Percentiles rank a stretch among this genome's conserved stretches.
These are phyloP conservation scores for Etheostoma nigrum DNA, from an alignment of 2,797 vertebrate genomes.

Conservation along the genomic window DNA sequence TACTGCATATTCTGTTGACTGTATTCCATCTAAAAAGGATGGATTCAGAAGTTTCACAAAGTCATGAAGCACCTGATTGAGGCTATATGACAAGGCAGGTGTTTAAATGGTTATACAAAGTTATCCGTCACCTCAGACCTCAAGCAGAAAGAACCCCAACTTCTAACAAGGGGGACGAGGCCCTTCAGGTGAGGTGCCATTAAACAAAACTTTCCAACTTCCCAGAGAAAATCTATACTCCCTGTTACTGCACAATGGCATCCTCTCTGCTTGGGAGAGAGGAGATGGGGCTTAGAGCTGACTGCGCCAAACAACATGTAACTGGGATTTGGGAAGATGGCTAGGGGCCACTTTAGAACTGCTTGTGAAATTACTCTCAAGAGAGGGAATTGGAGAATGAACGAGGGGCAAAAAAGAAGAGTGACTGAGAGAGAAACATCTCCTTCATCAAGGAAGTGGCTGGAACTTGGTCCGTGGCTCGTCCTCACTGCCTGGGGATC, in stretches of 20 bases:
- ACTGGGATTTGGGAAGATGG: slow-evolving; percentile 84
- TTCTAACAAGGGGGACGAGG: slow-evolving; percentile 71
- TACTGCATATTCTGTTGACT: neutral
- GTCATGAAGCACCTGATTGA: neutral
- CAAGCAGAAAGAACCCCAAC: slow-evolving; percentile 59
- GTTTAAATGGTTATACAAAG: slow-evolving; percentile 38
- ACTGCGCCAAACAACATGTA: slow-evolving; percentile 82
- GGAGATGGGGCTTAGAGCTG: slow-evolving; percentile 75
- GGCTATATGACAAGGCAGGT: slow-evolving; percentile 13
- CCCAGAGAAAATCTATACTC: slow-evolving; percentile 82
- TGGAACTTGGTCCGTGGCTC: slow-evolving; percentile 72
- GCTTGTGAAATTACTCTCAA: slow-evolving; percentile 88
- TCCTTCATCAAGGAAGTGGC: slow-evolving; percentile 78
- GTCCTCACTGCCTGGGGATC: slow-evolving; percentile 79
- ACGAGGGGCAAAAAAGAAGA: slow-evolving; percentile 52
- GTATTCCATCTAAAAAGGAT: neutral
- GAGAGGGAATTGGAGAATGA: slow-evolving; percentile 72
- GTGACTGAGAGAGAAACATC: slow-evolving; percentile 78
- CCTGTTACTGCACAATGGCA: slow-evolving; percentile 80
- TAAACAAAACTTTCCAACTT: slow-evolving; percentile 83
- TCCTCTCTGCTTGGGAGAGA: slow-evolving; percentile 73
- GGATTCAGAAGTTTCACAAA: neutral
- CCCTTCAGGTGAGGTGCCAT: slow-evolving; percentile 79
- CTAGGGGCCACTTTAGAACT: slow-evolving; percentile 85
- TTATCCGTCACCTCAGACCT: slow-evolving; percentile 57